Percentiles rank a stretch among this genome's conserved stretches.
These are phyloP conservation scores for Engraulis encrasicolus DNA, from an alignment of 2,113 vertebrate species.

Conservation along the genomic window DNA sequence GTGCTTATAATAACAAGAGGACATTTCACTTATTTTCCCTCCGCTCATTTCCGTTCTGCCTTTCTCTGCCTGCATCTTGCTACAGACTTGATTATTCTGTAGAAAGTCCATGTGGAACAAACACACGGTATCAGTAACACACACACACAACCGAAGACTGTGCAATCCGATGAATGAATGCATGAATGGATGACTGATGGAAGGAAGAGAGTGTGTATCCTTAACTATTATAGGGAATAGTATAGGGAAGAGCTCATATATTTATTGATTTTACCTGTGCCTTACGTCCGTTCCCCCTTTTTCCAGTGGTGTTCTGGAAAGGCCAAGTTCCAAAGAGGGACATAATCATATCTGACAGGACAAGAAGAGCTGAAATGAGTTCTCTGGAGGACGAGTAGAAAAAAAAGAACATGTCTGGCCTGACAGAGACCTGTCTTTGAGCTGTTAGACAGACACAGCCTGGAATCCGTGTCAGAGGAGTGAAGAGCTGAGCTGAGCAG, in stretches of 20 bases:
- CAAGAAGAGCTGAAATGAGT: constrained; percentile 38
- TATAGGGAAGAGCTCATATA: background rate
- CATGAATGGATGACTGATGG: background rate
- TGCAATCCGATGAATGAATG: background rate
- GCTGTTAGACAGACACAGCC: constrained; percentile 20
- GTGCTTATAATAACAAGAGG: too few species aligned
- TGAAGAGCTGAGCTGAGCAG: too few species aligned
- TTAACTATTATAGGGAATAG: background rate
- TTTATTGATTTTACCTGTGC: constrained; percentile 13
- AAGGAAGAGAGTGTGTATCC: background rate
- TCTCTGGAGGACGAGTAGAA: constrained; percentile 34
- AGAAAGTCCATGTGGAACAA: background rate
- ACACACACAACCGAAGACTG: background rate
- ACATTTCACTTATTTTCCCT: too few species aligned
- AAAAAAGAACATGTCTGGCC: constrained; percentile 22
- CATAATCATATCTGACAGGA: constrained; percentile 52
- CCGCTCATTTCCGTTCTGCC: too few species aligned
- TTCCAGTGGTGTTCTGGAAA: constrained; percentile 46
- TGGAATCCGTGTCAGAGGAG: constrained; percentile 23
- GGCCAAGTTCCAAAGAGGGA: constrained; percentile 45
- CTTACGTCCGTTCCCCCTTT: background rate
- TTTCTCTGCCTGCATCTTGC: background rate
- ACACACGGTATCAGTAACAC: background rate
- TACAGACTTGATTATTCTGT: background rate
- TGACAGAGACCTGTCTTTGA: constrained; percentile 42